Base-by-base conservation (phyloP, 2,797 vertebrate genomes). In the Myripristis jacobus region DNA sequence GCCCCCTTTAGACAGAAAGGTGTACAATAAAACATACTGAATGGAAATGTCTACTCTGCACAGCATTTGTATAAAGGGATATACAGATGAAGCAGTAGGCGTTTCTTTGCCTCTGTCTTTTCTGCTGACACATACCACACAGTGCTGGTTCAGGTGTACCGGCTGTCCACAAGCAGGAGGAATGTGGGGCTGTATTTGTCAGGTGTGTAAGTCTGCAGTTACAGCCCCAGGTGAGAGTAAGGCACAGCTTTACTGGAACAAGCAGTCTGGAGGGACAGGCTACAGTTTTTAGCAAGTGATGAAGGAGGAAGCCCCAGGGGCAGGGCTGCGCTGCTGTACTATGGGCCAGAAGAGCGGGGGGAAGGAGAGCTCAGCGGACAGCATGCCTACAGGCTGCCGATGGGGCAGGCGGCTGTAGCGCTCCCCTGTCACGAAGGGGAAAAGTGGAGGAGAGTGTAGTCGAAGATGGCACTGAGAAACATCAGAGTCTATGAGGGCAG, bases 331-430 rank as follows among this genome's bases (percentile, higher is more conserved):
- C 72, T 92, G 92, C 53, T 88, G 92, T 38, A 91, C 64, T 43
- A 93, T 6, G 19, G 93, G 93, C 92, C 93, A 91, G 75, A 92
- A 93, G 21, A 89, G 27, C 0, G 91, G 88, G 13, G 90, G 84
- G 54, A 91, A 82, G 56, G 87, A 55, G 6, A 92, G 74, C 34
- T 93, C 90, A 0, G 83, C 6, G 36, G 91, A 89, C 70, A 93
- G 75, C 81, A 93, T 66, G 61, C 90, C 90, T 22, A 91, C 66
- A 48, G 88, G 47, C 0, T 81, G 84, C 69, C 82, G 89, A 43
- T 76, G 83, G 54, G 84, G 71, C 12, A 83, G 66, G 70, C 81
- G 87, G 71, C 41, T 44, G 70, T 88, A 90, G 34, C 29, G 56
- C 57, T 92, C 88, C 66, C 75, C 79, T 2, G 80, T 62, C 61